These are phyloP conservation scores for Catonia carolina DNA, from an alignment of 2,888 invertebrate genomes.

Conservation along the genomic window DNA sequence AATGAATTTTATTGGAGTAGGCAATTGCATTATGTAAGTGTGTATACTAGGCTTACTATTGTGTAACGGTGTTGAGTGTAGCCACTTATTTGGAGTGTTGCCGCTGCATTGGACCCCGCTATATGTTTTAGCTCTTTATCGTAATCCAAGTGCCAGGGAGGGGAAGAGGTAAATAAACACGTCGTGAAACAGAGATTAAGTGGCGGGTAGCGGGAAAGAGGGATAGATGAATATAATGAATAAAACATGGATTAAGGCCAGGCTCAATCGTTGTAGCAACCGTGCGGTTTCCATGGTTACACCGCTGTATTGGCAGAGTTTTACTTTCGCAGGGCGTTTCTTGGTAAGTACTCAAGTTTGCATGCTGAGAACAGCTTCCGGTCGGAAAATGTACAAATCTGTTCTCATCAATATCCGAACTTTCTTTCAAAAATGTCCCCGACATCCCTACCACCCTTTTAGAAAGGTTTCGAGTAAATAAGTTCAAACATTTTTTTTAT, in stretches of 20 bases:
- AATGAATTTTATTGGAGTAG: no score
- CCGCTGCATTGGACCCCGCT: no score
- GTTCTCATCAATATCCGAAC: conserved; percentile 9
- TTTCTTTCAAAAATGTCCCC: background rate
- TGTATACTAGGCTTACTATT: no score
- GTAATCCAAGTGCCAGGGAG: background rate
- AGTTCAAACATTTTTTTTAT: no score
- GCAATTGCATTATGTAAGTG: no score
- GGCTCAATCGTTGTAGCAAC: conserved; percentile 1
- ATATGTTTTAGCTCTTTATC: background rate
- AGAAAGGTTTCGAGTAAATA: no score
- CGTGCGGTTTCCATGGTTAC: conserved; percentile 13
- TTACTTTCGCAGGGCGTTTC: conserved; percentile 4
- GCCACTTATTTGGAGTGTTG: no score
- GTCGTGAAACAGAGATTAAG: conserved; percentile 12
- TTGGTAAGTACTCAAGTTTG: background rate
- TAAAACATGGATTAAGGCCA: conserved; percentile 13
- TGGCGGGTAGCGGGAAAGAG: conserved; percentile 2
- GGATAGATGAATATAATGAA: conserved; percentile 12
- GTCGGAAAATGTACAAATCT: conserved; percentile 11
- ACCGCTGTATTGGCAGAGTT: background rate
- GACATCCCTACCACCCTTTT: background rate
- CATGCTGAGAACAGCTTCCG: conserved; percentile 4
- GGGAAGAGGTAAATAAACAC: conserved; percentile 12
- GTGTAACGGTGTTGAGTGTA: no score